Evolutionary conservation across 2,888 invertebrate species (phyloP), one percentile per base, ranked within the genome.

Genomic region (Plebejus melissa): DNA sequence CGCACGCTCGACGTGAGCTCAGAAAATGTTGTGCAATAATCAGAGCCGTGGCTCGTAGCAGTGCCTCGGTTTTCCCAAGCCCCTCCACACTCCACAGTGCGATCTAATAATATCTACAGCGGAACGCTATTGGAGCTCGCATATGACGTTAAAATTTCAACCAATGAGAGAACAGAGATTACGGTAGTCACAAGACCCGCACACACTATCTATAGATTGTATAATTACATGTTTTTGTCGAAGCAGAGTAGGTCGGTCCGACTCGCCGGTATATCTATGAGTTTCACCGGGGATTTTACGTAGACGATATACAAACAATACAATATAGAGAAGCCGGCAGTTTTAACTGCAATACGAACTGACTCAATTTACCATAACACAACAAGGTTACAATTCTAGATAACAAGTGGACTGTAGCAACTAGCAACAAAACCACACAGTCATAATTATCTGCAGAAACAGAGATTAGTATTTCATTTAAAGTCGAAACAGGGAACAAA

Each of bases 11-110:
- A 82, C 76, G 80, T 80, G 85, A 86, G 82, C 82, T 83, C 81
- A 81, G 83, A 88, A 91, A 92, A 86, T 87, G 80, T 93, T 91
- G 93, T 92, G 92, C 90, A 93, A 93, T 85, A 85, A 81, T 84
- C 81, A 82, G 81, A 81, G 78, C 80, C 82, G 76, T 79, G 76
- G 83, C 77, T 50, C 75, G 76, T 74, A 50, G 60, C 74, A 77
- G 79, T 82, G 79, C 80, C 84, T 86, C 85, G 80, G 84, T 91
- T 91, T 92, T 91, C 90, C 88, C 87, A 84, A 85, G 85, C 90
- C 93, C 93, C 93, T 88, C 82, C 89, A 82, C 83, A 81, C 93
- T 88, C 82, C 89, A 82, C 83, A 81, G 81, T 79, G 81, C 81
- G 80, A 83, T 85, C 93, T 93, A 93, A 90, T 93, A 93, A 93